A percentile compares a stretch with the other conserved stretches of the same genome.
These are phyloP conservation scores for Tachyglossus aculeatus DNA, from an alignment of 2,797 vertebrate genomes.

Conservation along the genomic window DNA sequence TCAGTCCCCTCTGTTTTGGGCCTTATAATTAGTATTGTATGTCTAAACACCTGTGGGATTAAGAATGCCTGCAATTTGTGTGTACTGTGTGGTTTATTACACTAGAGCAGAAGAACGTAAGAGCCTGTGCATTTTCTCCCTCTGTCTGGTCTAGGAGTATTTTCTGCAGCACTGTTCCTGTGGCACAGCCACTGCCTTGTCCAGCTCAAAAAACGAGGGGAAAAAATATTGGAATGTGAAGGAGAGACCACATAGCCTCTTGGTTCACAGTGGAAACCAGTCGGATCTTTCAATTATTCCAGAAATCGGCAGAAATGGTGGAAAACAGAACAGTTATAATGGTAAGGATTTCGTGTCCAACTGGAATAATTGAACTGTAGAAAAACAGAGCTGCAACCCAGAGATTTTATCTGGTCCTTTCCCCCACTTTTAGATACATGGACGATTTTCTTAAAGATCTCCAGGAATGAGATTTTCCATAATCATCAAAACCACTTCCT, in stretches of 20 bases:
- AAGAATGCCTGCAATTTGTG: conserved; percentile 25
- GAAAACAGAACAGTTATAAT: conserved; percentile 52
- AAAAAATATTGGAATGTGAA: conserved; percentile 68
- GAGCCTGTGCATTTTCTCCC: conserved; percentile 20
- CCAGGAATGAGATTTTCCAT: no score
- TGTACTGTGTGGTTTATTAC: accelerated
- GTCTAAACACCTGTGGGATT: not conserved
- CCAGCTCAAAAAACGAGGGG: conserved; percentile 73
- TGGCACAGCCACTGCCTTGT: conserved; percentile 76
- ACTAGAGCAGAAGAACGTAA: not conserved
- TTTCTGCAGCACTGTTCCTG: conserved; percentile 84
- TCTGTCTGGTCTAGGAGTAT: conserved; percentile 77
- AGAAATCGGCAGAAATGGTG: conserved; percentile 73
- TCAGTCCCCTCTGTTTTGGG: not conserved
- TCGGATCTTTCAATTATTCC: conserved; percentile 87
- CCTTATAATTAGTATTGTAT: not conserved
- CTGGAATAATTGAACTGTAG: no score
- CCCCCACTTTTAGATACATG: no score
- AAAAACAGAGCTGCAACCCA: no score
- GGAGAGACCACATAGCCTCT: conserved; percentile 73
- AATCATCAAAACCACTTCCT: no score
- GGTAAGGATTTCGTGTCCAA: no score
- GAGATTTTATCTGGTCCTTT: no score
- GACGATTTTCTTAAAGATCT: no score
- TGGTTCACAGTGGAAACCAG: conserved; percentile 76